These are phyloP conservation scores for Falco peregrinus DNA, from an alignment of 2,797 vertebrate genomes.

Conservation along the genomic window DNA sequence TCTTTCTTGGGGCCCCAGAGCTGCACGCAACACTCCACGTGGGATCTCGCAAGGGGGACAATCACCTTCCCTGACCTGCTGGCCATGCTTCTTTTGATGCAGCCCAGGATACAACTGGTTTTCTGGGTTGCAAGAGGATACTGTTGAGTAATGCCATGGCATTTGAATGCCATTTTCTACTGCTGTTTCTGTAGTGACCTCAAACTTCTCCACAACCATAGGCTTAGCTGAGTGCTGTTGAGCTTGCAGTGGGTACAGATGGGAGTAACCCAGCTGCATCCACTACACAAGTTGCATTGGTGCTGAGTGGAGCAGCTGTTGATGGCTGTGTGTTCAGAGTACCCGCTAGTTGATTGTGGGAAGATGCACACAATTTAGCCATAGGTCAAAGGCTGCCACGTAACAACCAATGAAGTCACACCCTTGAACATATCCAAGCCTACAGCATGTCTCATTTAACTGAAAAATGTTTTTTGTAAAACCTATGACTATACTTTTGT, in stretches of 20 bases:
- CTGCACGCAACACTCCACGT: neutral
- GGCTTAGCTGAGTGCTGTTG: neutral
- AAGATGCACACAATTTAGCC: neutral
- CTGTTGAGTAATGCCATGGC: neutral
- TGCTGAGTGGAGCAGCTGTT: neutral
- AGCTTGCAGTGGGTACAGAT: neutral
- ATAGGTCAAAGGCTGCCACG: neutral
- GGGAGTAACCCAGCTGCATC: neutral
- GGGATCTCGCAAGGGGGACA: too few species aligned
- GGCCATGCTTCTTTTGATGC: neutral
- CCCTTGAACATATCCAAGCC: neutral
- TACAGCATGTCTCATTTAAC: neutral
- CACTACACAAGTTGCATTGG: neutral
- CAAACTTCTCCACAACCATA: neutral
- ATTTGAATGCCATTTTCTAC: neutral
- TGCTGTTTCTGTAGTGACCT: neutral
- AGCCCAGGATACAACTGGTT: neutral
- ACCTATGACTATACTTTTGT: neutral
- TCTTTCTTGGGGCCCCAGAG: neutral
- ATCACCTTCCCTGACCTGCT: neutral
- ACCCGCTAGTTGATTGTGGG: neutral
- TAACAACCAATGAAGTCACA: neutral
- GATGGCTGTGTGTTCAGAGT: neutral
- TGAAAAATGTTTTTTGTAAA: neutral
- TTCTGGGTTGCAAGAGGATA: neutral